phyloP scores from a whole-genome alignment of 2,888 invertebrate species.

The Ligdia adustata region DNA sequence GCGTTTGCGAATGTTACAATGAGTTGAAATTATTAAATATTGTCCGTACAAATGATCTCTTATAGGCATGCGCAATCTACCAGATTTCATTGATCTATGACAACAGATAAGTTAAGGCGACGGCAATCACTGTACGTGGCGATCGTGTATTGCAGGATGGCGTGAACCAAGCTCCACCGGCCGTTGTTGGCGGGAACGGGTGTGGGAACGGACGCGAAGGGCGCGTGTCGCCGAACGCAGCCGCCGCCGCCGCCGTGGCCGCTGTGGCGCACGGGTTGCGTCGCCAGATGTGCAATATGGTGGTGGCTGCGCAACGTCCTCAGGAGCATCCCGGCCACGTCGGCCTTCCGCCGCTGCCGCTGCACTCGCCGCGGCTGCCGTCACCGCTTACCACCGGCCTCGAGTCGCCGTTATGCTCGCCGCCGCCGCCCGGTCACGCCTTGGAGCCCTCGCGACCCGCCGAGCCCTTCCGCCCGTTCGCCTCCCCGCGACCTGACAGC shows the following conservation, averaged over 20 bases:
- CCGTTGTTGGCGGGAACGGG: conserved; percentile 83
- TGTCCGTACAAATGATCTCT: neutral
- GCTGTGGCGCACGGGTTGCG: conserved; percentile 93
- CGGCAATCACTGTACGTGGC: conserved; percentile 39
- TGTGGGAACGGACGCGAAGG: conserved; percentile 84
- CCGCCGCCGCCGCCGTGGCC: conserved; percentile 93
- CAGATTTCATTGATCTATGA: neutral
- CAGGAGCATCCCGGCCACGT: conserved; percentile 78
- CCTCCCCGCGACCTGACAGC: conserved; percentile 82
- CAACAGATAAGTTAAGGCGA: conserved; percentile 8
- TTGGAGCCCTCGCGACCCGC: conserved; percentile 84
- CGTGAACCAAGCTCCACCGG: conserved; percentile 65
- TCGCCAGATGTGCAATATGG: conserved; percentile 94
- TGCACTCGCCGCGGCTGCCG: conserved; percentile 75
- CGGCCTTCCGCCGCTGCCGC: conserved; percentile 67
- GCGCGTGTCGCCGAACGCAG: conserved; percentile 85
- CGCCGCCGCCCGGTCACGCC: conserved; percentile 86
- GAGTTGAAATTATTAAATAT: conserved; percentile 22
- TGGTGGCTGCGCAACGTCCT: conserved; percentile 82
- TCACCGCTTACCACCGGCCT: conserved; percentile 84
- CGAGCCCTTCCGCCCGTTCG: conserved; percentile 83
- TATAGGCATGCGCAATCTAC: neutral
- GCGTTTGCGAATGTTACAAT: conserved; percentile 39
- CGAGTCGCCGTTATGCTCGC: conserved; percentile 86
- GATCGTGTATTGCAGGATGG: conserved; percentile 84